Evolutionary conservation across 1,140 invertebrate genomes (phyloP).

Genomic region (Zeugodacus cucurbitae): DNA sequence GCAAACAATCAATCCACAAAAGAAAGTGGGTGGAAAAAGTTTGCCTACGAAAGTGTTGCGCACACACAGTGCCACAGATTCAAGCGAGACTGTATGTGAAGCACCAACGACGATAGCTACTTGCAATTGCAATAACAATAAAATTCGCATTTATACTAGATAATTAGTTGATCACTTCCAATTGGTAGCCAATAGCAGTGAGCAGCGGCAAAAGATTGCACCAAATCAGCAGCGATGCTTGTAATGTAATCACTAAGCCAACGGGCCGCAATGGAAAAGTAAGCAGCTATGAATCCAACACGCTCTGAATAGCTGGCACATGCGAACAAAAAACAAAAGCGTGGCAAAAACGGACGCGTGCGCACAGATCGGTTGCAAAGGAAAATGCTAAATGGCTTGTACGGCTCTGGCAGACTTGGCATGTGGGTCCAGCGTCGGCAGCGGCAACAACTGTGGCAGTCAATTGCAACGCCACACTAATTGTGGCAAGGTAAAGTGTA

Average conservation of each 20-base stretch:
- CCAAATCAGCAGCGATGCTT: constrained; percentile 64
- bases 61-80: neutral
- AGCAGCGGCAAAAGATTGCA: constrained; percentile 49
- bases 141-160: neutral
- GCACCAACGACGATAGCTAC: neutral
- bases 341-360: neutral
- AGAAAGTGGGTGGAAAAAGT: constrained; percentile 32
- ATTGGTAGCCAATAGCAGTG: neutral
- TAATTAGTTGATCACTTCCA: constrained; percentile 33
- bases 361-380: neutral
- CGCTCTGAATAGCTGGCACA: constrained; percentile 60
- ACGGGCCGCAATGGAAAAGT: constrained; percentile 2
- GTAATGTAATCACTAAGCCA: constrained; percentile 41
- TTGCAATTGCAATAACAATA: neutral
- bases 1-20: constrained; percentile 1
- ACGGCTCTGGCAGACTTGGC: constrained; percentile 15
- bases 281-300: constrained; percentile 58
- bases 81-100: no score
- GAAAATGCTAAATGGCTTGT: constrained; percentile 11
- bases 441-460: neutral
- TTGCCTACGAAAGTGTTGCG: neutral
- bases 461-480: constrained; percentile 46
- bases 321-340: constrained; percentile 15
- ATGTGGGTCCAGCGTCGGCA: constrained; percentile 38
- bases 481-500: constrained; percentile 63